A percentile compares a stretch with the other conserved stretches of the same genome.
These are phyloP conservation scores for Reticulitermes speratus DNA, from an alignment of 1,140 invertebrate genomes.

Conservation along the genomic window DNA sequence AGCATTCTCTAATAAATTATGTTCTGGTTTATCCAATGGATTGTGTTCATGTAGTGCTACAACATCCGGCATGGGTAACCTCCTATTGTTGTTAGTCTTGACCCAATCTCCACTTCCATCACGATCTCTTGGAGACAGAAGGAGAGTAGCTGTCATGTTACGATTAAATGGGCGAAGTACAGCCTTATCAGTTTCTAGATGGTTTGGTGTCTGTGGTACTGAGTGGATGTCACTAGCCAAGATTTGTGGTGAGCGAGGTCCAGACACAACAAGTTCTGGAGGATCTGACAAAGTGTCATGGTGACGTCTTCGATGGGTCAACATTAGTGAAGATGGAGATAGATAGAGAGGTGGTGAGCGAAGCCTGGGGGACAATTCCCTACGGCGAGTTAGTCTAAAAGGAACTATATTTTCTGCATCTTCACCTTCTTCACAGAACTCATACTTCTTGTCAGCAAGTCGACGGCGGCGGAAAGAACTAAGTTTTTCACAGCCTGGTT, in stretches of 20 bases:
- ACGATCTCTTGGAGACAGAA: conserved; percentile 30
- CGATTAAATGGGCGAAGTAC: conserved; percentile 41
- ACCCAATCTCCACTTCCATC: not conserved
- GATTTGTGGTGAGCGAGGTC: conserved; percentile 10
- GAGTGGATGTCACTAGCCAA: conserved; percentile 24
- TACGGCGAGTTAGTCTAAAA: conserved; percentile 50
- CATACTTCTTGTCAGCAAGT: conserved; percentile 88
- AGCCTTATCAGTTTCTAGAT: conserved; percentile 30
- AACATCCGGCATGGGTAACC: not conserved
- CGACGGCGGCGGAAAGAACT: conserved; percentile 77
- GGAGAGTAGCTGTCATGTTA: conserved; percentile 37
- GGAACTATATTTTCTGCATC: conserved; percentile 80
- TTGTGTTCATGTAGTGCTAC: conserved; percentile 13
- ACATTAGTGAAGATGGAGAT: conserved; percentile 22
- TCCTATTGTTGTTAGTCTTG: conserved; percentile 21
- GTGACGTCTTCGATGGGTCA: conserved; percentile 25
- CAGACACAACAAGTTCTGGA: conserved; percentile 18
- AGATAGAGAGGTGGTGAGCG: conserved; percentile 27
- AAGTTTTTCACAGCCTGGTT: conserved; percentile 76
- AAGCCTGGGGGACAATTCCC: conserved; percentile 26
- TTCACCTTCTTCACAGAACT: conserved; percentile 76
- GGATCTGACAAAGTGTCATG: conserved; percentile 22
- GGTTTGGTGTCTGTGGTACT: not conserved
- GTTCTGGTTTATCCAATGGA: not conserved
- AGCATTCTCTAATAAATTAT: not conserved